Evolutionary conservation across 1,140 invertebrate species (phyloP).

Genomic region (Zaprionus africanus): DNA sequence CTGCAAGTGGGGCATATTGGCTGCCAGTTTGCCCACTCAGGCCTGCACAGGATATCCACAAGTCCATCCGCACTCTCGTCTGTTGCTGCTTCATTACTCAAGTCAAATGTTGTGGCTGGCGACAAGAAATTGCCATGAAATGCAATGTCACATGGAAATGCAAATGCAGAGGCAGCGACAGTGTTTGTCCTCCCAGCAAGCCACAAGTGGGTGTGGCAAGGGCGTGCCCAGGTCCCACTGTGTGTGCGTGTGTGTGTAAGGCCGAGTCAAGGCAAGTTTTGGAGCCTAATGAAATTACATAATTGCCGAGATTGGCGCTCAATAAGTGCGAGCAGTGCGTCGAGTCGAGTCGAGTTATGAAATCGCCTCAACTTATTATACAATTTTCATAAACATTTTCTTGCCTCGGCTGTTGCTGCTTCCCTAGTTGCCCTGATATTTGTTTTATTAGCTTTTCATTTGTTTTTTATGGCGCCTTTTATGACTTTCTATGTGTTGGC

Average conservation of each 20-base stretch:
- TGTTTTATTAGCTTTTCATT: conserved; percentile 73
- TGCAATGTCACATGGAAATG: conserved; percentile 38
- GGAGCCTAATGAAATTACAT: conserved; percentile 52
- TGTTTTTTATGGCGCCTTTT: conserved; percentile 56
- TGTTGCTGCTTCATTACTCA: conserved; percentile 21
- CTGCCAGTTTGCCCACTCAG: not conserved
- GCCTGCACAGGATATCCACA: not conserved
- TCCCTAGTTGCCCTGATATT: conserved; percentile 63
- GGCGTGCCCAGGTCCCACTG: not conserved
- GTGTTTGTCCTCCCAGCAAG: not conserved
- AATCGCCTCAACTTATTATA: conserved; percentile 52
- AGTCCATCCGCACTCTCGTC: not conserved
- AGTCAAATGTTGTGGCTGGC: conserved; percentile 47
- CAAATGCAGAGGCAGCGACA: conserved; percentile 30
- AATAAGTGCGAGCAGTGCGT: conserved; percentile 33
- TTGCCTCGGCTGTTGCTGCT: conserved; percentile 39
- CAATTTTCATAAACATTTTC: conserved; percentile 56
- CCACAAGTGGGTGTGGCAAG: conserved; percentile 34
- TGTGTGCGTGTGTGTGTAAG: conserved; percentile 21
- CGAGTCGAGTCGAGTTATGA: conserved; percentile 41
- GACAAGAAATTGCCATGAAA: conserved; percentile 44
- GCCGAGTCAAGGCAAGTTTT: conserved; percentile 13
- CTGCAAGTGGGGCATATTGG: not conserved
- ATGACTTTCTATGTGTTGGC: conserved; percentile 49
- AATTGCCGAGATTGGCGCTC: conserved; percentile 47